A percentile compares a stretch with the other conserved stretches of the same genome.
Conservation (phyloP, 2,113 vertebrate genomes). For the Corynorhinus townsendii region DNA sequence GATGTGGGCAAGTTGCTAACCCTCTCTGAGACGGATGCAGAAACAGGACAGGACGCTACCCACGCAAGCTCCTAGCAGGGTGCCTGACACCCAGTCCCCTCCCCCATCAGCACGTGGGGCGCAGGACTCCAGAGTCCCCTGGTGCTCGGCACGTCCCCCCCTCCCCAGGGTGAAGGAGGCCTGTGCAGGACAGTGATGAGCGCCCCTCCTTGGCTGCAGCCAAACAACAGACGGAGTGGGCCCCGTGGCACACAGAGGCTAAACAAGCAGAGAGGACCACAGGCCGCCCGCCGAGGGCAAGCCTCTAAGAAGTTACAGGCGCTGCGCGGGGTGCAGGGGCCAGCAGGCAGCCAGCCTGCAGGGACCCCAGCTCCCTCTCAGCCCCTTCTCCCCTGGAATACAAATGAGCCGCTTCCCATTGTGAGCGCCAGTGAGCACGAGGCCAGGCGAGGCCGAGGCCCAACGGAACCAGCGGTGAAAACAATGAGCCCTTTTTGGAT, state of each 20-base stretch:
- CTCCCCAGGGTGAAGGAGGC: not conserved
- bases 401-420: fast-evolving
- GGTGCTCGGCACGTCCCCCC: fast-evolving
- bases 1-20: no score
- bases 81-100: not conserved
- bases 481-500: not conserved
- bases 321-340: fast-evolving
- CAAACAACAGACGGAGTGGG: not conserved
- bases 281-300: fast-evolving
- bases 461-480: fast-evolving
- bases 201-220: fast-evolving
- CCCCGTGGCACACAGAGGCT: fast-evolving
- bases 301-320: fast-evolving
- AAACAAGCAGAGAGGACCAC: fast-evolving
- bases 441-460: not conserved
- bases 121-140: not conserved
- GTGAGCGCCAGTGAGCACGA: not conserved
- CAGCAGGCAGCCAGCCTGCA: not conserved
- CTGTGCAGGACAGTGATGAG: not conserved
- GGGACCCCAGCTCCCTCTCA: not conserved
- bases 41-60: fast-evolving
- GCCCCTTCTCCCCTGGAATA: not conserved
- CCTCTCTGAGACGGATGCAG: not conserved
- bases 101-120: fast-evolving
- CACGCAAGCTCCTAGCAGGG: fast-evolving